Conservation (phyloP, 2,888 invertebrate species). For the Rapana venosa region DNA sequence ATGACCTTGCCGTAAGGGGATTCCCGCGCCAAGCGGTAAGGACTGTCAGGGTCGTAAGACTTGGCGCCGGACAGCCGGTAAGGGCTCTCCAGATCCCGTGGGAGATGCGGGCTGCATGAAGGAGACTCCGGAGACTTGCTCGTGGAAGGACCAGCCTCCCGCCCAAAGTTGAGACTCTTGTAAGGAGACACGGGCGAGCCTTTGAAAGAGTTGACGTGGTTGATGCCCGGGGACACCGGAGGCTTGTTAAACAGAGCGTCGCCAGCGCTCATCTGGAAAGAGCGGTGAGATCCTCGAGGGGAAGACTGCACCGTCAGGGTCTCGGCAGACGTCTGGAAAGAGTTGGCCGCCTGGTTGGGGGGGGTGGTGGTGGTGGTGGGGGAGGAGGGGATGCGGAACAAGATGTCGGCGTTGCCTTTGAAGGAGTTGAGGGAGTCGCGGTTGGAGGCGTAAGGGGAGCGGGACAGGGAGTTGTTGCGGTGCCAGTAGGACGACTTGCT, state of each 20-base stretch:
- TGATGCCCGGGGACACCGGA: conserved; percentile 50
- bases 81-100: conserved; percentile 50
- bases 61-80: conserved; percentile 46
- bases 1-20: conserved; percentile 37
- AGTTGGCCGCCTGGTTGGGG: conserved; percentile 49
- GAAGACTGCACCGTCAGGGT: conserved; percentile 53
- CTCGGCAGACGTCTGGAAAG: conserved; percentile 54
- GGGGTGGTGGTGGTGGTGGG: conserved; percentile 42
- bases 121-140: conserved; percentile 52
- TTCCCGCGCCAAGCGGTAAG: conserved; percentile 44
- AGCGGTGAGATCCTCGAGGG: conserved; percentile 52
- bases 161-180: conserved; percentile 45
- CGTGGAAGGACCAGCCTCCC: conserved; percentile 26
- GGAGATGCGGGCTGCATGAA: conserved; percentile 49
- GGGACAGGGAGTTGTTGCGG: conserved; percentile 52
- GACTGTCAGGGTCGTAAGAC: conserved; percentile 49
- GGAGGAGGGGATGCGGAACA: conserved; percentile 52
- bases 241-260: conserved; percentile 51
- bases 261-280: conserved; percentile 50
- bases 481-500: conserved; percentile 51
- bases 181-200: conserved; percentile 50
- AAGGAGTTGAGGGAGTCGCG: conserved; percentile 56
- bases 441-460: conserved; percentile 47
- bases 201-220: conserved; percentile 53
- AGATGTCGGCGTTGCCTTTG: conserved; percentile 51